Percentiles rank a stretch among this genome's conserved stretches.
Conservation (phyloP, 2,888 invertebrate genomes). For the Trissolcus japonicus region DNA sequence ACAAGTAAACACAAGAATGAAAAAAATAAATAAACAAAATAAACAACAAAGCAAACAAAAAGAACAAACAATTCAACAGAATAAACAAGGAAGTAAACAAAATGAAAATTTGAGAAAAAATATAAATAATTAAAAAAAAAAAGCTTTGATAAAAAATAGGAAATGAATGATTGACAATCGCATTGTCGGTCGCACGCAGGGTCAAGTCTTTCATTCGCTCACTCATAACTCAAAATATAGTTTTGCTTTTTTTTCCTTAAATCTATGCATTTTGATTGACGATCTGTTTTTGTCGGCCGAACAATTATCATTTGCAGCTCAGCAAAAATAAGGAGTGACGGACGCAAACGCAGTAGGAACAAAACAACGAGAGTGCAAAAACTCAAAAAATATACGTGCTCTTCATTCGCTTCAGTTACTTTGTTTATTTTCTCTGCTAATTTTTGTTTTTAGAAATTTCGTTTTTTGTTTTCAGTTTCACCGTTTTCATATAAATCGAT, state of each 20-base stretch:
- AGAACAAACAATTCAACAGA: neutral
- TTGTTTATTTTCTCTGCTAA: neutral
- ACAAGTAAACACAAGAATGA: too few species aligned
- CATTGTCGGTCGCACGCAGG: constrained; percentile 7
- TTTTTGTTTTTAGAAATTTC: constrained; percentile 2
- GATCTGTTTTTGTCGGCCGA: constrained; percentile 3
- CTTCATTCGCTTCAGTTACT: neutral
- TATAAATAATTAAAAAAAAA: too few species aligned
- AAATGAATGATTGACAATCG: constrained; percentile 19
- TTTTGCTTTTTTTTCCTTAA: neutral
- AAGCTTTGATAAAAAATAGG: too few species aligned
- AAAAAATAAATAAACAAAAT: too few species aligned
- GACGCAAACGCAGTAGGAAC: constrained; percentile 24
- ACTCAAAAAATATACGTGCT: neutral
- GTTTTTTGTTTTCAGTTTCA: neutral
- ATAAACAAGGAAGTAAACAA: too few species aligned
- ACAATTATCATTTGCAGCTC: neutral
- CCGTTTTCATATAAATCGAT: constrained; percentile 13
- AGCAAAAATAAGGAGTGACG: constrained; percentile 34
- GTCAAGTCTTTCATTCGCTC: constrained; percentile 6
- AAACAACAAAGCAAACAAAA: too few species aligned
- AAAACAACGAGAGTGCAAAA: constrained; percentile 5
- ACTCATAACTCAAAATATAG: neutral
- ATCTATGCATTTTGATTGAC: constrained; percentile 2
- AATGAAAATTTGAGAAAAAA: too few species aligned